Conservation (phyloP, 2,113 vertebrate genomes). For the Oryzias celebensis region DNA sequence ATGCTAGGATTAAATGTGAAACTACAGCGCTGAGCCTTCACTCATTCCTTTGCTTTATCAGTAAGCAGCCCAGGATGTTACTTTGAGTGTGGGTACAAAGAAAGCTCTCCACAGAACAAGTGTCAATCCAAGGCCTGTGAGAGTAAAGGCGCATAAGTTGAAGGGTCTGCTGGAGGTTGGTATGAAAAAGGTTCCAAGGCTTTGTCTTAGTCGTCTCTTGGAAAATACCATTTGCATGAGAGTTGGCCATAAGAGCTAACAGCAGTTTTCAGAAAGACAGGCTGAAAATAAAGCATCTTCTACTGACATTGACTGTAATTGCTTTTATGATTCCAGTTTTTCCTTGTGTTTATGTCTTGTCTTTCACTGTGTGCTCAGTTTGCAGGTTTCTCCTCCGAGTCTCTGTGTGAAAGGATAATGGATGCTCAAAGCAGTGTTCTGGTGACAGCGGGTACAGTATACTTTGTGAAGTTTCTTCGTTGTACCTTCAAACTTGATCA, state of each 20-base stretch:
- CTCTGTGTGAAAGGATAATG: slow-evolving; percentile 80
- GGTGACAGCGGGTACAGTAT: slow-evolving; percentile 79
- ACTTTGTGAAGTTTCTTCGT: neutral
- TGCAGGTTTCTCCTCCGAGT: slow-evolving; percentile 83
- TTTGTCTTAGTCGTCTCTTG: neutral
- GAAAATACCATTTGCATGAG: neutral
- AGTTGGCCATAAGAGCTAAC: neutral
- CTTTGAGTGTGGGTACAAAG: too few species aligned
- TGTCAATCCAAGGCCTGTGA: neutral
- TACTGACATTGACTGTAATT: too few species aligned
- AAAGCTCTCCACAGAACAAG: too few species aligned
- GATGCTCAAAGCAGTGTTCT: slow-evolving; percentile 77
- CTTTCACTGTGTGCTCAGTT: slow-evolving; percentile 64
- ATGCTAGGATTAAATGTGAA: too few species aligned
- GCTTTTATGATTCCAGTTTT: neutral
- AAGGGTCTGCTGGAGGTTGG: neutral
- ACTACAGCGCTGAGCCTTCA: too few species aligned
- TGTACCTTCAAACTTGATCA: neutral
- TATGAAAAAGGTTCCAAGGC: neutral
- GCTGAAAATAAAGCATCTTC: neutral
- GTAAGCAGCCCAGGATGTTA: too few species aligned
- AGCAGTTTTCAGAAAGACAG: slow-evolving; percentile 1
- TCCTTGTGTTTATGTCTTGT: neutral
- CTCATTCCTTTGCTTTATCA: too few species aligned
- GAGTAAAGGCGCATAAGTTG: neutral